These are phyloP conservation scores for Phallusia fumigata DNA, from an alignment of 23 tunicate species.

Conservation along the genomic window DNA sequence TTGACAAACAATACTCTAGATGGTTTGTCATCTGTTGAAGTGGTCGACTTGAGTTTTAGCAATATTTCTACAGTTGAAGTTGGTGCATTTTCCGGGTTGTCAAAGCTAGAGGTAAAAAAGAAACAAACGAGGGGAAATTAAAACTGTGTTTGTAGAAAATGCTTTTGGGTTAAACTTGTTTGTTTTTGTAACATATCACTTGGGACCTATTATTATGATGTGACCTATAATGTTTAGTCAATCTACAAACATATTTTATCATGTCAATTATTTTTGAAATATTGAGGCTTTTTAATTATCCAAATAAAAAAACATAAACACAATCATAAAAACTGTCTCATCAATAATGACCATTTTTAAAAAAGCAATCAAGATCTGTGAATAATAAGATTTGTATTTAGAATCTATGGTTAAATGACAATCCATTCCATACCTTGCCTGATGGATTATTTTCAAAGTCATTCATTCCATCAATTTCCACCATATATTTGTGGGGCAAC, in stretches of 20 bases:
- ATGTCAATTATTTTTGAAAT: too few relatives aligned
- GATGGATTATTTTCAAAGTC: constrained; percentile 5
- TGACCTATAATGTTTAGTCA: too few relatives aligned
- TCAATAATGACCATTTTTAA: not conserved
- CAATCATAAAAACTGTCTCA: not conserved
- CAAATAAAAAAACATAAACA: too few relatives aligned
- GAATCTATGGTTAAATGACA: constrained; percentile 33
- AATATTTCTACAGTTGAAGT: constrained; percentile 17
- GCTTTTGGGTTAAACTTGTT: too few relatives aligned
- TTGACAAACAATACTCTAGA: constrained; percentile 27
- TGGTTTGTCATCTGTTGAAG: constrained; percentile 13
- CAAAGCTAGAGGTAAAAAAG: constrained; percentile 17
- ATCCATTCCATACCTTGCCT: constrained; percentile 28
- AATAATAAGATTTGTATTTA: not conserved
- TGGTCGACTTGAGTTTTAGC: constrained; percentile 29
- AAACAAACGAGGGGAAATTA: too few relatives aligned
- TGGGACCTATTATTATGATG: too few relatives aligned
- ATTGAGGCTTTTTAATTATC: too few relatives aligned
- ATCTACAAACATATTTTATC: too few relatives aligned
- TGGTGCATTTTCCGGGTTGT: constrained; percentile 20
- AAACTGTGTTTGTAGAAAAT: too few relatives aligned
- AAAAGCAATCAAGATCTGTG: too few relatives aligned
- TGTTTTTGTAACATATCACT: too few relatives aligned
- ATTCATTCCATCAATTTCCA: constrained; percentile 25
- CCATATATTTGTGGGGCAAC: constrained; percentile 31